These are phyloP conservation scores for Dione juno DNA, from an alignment of 2,888 invertebrate species.

Conservation along the genomic window DNA sequence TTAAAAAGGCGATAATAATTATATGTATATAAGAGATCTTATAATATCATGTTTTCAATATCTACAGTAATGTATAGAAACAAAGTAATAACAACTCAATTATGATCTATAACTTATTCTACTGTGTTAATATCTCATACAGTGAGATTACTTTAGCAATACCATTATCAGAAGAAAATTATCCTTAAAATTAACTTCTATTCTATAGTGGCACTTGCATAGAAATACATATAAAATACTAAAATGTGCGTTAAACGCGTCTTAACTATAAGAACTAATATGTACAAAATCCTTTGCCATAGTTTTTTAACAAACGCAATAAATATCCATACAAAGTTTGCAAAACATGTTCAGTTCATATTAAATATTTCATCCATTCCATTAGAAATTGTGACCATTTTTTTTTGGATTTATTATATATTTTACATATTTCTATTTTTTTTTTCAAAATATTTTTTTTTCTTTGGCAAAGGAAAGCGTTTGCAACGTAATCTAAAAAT, in stretches of 20 bases:
- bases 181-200: slow-evolving; percentile 60
- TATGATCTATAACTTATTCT: slow-evolving; percentile 32
- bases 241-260: slow-evolving; percentile 68
- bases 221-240: slow-evolving; percentile 55
- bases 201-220: slow-evolving; percentile 66
- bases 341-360: slow-evolving; percentile 28
- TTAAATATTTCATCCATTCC: slow-evolving; percentile 47
- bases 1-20: neutral
- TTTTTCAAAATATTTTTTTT: slow-evolving; percentile 40
- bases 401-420: slow-evolving; percentile 45
- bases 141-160: slow-evolving; percentile 50
- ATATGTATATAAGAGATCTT: slow-evolving; percentile 13
- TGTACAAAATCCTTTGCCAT: slow-evolving; percentile 66
- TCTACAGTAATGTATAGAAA: slow-evolving; percentile 11
- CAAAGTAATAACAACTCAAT: slow-evolving; percentile 26
- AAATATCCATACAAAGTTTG: neutral
- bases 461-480: slow-evolving; percentile 66
- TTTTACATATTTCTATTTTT: slow-evolving; percentile 45
- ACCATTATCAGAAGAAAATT: slow-evolving; percentile 58
- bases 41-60: slow-evolving; percentile 28
- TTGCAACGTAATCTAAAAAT: slow-evolving; percentile 67
- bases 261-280: slow-evolving; percentile 55
- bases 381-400: slow-evolving; percentile 48
- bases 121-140: slow-evolving; percentile 37
- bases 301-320: slow-evolving; percentile 49